These are phyloP conservation scores for Tympanuchus pallidicinctus DNA, from an alignment of 2,113 vertebrate species.

Conservation along the genomic window DNA sequence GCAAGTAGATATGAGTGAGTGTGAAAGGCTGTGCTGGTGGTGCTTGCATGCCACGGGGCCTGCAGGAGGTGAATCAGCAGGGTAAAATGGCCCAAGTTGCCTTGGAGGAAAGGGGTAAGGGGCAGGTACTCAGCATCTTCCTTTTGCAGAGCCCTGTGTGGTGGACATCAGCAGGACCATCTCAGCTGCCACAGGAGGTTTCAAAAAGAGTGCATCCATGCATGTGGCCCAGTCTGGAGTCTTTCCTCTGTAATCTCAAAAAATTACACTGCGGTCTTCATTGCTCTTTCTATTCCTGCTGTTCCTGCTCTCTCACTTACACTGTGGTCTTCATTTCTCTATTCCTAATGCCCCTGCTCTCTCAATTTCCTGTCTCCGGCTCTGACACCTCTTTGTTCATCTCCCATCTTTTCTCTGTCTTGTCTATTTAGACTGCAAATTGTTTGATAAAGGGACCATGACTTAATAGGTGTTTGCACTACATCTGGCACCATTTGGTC, in stretches of 20 bases:
- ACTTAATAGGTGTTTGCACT: constrained; percentile 70
- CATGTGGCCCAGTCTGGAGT: background rate
- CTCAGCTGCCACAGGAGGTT: background rate
- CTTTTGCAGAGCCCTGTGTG: fast-evolving
- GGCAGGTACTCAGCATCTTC: background rate
- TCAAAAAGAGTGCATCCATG: background rate
- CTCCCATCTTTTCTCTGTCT: constrained; percentile 67
- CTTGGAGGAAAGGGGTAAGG: background rate
- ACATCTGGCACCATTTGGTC: constrained; percentile 60
- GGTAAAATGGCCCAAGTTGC: background rate
- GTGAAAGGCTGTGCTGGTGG: background rate
- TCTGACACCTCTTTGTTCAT: constrained; percentile 57
- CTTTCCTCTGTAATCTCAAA: background rate
- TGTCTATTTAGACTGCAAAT: constrained; percentile 56
- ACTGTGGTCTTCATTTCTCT: background rate
- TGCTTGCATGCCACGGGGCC: background rate
- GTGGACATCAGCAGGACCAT: background rate
- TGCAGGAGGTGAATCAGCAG: background rate
- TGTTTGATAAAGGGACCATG: constrained; percentile 68
- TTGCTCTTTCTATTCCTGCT: constrained; percentile 1
- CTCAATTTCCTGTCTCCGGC: constrained; percentile 28
- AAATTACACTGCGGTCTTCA: background rate
- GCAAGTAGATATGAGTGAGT: background rate
- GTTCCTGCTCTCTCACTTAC: background rate
- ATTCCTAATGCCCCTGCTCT: background rate